These are phyloP conservation scores for Hipparchia sbordonii DNA, from an alignment of 2,888 invertebrate genomes.

Conservation along the genomic window DNA sequence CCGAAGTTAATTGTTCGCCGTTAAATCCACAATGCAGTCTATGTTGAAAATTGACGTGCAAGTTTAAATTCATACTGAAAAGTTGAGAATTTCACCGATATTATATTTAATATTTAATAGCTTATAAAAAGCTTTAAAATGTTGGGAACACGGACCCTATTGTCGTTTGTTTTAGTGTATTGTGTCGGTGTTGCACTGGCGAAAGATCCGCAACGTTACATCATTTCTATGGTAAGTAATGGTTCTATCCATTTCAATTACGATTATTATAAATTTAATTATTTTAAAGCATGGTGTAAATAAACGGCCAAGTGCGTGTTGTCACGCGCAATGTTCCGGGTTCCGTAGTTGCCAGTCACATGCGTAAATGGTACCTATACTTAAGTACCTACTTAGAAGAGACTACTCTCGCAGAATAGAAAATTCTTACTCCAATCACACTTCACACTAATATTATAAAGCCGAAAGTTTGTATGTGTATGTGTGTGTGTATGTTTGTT, in stretches of 20 bases:
- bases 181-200: conserved; percentile 7
- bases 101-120: background rate
- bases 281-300: background rate
- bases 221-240: conserved; percentile 65
- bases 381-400: no score
- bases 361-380: no score
- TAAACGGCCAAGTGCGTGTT: no score
- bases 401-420: no score
- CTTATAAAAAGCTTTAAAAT: conserved; percentile 8
- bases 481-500: no score
- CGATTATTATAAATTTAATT: background rate
- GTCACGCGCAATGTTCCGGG: no score
- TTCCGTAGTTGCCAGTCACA: no score
- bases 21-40: background rate
- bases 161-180: conserved; percentile 9
- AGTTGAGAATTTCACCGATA: background rate
- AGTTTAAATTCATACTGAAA: background rate
- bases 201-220: conserved; percentile 45
- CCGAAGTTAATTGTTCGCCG: conserved; percentile 2
- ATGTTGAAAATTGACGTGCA: background rate
- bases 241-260: background rate
- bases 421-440: no score
- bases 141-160: background rate
- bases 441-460: no score
- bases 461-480: no score